Percentiles rank a stretch among this genome's conserved stretches.
Evolutionary conservation across 2,113 vertebrate species (phyloP).

Genomic region (Scytalopus superciliaris): DNA sequence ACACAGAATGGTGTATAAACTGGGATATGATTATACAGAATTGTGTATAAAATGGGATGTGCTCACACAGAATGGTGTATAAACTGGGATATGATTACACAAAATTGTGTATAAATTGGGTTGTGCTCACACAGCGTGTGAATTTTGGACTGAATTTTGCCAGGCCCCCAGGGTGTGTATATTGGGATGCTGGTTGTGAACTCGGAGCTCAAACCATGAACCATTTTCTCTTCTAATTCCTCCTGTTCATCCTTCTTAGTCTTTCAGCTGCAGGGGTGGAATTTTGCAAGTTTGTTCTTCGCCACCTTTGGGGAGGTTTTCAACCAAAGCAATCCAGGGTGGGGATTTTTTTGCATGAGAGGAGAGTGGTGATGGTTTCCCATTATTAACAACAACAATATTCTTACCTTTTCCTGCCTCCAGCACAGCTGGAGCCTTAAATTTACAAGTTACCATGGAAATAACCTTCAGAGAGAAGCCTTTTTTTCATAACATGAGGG

Average conservation of each 20-base stretch:
- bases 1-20: not conserved
- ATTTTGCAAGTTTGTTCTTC: not conserved
- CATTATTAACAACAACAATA: not conserved
- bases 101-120: not conserved
- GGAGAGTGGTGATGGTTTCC: not conserved
- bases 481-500: not conserved
- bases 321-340: not conserved
- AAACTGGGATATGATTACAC: not conserved
- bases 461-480: not conserved
- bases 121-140: not conserved
- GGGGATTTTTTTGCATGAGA: not conserved
- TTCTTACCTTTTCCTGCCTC: conserved; percentile 8
- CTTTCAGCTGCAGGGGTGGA: not conserved
- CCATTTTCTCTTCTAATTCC: not conserved
- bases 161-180: not conserved
- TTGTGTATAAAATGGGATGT: not conserved
- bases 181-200: not conserved
- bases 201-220: not conserved
- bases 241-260: not conserved
- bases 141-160: not conserved
- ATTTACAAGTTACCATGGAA: conserved; percentile 49
- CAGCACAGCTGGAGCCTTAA: not conserved
- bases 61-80: not conserved
- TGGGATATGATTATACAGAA: too few relatives aligned
- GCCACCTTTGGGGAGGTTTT: not conserved